Evolutionary conservation across 2,113 vertebrate genomes (phyloP), one percentile per base, ranked within the genome.

Genomic region (Oreochromis aureus): DNA sequence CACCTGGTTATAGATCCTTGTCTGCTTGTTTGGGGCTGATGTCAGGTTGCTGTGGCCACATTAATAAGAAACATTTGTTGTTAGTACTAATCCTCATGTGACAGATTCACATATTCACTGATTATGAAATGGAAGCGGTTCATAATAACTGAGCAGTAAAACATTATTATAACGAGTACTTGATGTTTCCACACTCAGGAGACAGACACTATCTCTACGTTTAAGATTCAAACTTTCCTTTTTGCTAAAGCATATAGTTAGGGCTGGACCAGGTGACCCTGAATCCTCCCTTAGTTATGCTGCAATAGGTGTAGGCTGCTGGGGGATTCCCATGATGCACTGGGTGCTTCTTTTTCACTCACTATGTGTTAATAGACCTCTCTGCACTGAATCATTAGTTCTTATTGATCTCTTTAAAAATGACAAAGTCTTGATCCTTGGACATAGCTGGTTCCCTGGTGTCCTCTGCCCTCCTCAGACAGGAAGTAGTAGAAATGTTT

Each of bases 271-370:
- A n/a, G 53, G 3, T 54, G 53, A n/a, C 19, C 53, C 53, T 22
- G 53, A 22, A 1, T 54, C 53, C 53, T 54, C 19, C 19, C 53
- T 1, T 22, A 22, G 53, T 54, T 3, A 54, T 54, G 19, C 53
- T 54, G 19, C 53, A 10, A 54, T 53, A 53, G 36, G 1, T 2
- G 9, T 39, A 39, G 18, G 53, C 19, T 54, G 53, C 19, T 0
- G 10, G 53, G 53, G 34, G 1, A 24, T 55, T 55, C 54, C 22
- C 54, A 2, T 56, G 54, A 55, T 55, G 51, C 51, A 53, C 0
- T 53, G 51, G 2, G 51, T 19, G 48, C 0, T 51, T 8, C 48
- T 51, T 48, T 15, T 48, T 48, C 15, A 7, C 46, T 48, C 46
- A 48, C 4, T 18, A 7, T 18, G 46, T 48, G 16, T 51, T 51